A percentile compares a stretch with the other conserved stretches of the same genome.
phyloP scores from a whole-genome alignment of 2,888 invertebrate genomes.

The Eumacrocentrus americanus region DNA sequence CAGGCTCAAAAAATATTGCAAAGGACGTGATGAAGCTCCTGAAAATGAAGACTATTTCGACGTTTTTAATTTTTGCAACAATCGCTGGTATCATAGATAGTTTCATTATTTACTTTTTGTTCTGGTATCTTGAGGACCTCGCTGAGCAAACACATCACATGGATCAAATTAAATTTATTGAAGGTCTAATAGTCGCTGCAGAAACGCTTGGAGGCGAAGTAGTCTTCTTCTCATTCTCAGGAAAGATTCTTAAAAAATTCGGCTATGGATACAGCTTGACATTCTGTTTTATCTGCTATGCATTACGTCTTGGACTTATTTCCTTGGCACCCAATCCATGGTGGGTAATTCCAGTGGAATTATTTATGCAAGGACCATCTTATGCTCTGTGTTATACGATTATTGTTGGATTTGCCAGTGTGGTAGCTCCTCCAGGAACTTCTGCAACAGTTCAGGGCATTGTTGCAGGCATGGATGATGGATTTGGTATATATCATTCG shows the following conservation, averaged over 20 bases:
- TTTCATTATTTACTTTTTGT: slow-evolving; percentile 81
- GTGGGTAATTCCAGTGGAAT: slow-evolving; percentile 81
- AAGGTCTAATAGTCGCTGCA: slow-evolving; percentile 79
- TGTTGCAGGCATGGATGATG: slow-evolving; percentile 88
- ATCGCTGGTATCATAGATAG: slow-evolving; percentile 80
- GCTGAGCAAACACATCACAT: slow-evolving; percentile 69
- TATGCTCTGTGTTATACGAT: slow-evolving; percentile 86
- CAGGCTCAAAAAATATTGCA: slow-evolving; percentile 72
- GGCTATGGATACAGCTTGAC: slow-evolving; percentile 81
- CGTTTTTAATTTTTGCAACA: slow-evolving; percentile 76
- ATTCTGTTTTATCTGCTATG: slow-evolving; percentile 78
- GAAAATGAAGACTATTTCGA: slow-evolving; percentile 69
- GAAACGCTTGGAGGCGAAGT: slow-evolving; percentile 82
- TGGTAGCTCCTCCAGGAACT: slow-evolving; percentile 70
- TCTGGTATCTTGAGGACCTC: slow-evolving; percentile 83
- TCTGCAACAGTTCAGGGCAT: slow-evolving; percentile 86
- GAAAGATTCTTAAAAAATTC: slow-evolving; percentile 78
- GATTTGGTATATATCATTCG: slow-evolving; percentile 67
- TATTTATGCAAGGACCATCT: slow-evolving; percentile 83
- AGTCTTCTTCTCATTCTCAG: slow-evolving; percentile 76
- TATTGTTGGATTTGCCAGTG: slow-evolving; percentile 72
- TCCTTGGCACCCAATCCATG: slow-evolving; percentile 80
- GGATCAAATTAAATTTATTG: slow-evolving; percentile 75
- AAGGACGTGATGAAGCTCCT: slow-evolving; percentile 71
- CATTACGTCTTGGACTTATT: slow-evolving; percentile 75